Evolutionary conservation across 2,113 vertebrate species (phyloP), one percentile per base, ranked within the genome.

Genomic region (Eolophus roseicapilla): DNA sequence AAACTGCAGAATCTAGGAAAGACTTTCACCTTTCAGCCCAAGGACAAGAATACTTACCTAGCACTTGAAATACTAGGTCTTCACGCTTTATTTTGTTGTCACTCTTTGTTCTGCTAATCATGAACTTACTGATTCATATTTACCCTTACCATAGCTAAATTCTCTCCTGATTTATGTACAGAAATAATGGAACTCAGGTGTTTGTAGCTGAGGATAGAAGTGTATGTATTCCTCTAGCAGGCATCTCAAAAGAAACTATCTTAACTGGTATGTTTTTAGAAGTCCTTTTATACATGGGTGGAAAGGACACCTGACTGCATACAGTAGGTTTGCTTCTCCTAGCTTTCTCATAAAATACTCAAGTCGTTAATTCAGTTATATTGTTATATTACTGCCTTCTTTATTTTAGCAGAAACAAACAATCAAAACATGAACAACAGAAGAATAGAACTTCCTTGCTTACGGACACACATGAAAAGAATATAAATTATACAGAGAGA

Each of bases 401-500:
- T 91, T 93, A 67, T 92, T 92, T 91, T 88, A 93, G 39, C 75
- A 95, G 94, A 67, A 88, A 59, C 8, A 97, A 94, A 64, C 76
- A 77, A 20, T 82, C 91, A 76, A 97, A 96, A 65, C 92, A 64
- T 35, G 79, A 70, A 33, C 92, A 18, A 77, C 89, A 88, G 7
- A 93, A 88, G 77, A 97, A 97, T 39, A 20, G 88, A 49, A 96
- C 96, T 47, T 31, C 55, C 65, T 87, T 92, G 39, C 46, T 93
- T 57, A 59, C 47, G 24, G 80, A 93, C 70, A 44, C 86, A 67
- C 41, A 39, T 57, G 91, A 77, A 69, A 97, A 92, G 44, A 95
- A 97, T 41, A 84, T 98, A 41, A 97, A 74, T 37, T 97, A 97
- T 41, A 97, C 97, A 12, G 90, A 95, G 65, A 97, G 97, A 96